A percentile compares a stretch with the other conserved stretches of the same genome.
These are phyloP conservation scores for Drosophila arawakana DNA, from an alignment of 1,140 invertebrate genomes.

Conservation along the genomic window DNA sequence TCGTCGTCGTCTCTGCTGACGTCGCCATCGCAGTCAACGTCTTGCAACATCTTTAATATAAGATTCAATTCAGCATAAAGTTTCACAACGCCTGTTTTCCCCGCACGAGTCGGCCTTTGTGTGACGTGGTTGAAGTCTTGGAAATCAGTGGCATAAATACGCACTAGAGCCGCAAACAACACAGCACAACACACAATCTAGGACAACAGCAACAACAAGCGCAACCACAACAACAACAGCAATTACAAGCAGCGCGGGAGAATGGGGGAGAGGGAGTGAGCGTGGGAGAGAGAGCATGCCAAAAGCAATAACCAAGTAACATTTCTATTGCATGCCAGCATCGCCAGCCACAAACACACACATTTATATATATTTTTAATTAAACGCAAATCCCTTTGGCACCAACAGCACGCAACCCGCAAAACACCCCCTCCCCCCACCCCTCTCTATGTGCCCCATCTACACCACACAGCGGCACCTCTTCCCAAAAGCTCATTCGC, in stretches of 20 bases:
- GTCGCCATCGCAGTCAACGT: constrained; percentile 13
- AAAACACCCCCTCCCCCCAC: constrained; percentile 12
- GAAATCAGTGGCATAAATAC: constrained; percentile 47
- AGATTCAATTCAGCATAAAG: constrained; percentile 76
- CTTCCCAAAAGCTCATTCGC: constrained; percentile 50
- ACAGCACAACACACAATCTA: constrained; percentile 25
- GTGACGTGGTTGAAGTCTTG: constrained; percentile 34
- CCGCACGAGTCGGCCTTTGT: constrained; percentile 47
- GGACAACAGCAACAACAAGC: constrained; percentile 31
- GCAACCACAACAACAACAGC: constrained; percentile 30
- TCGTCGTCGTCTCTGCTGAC: constrained; percentile 2
- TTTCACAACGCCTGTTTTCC: constrained; percentile 20
- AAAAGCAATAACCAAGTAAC: constrained; percentile 77
- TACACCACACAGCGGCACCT: constrained; percentile 29
- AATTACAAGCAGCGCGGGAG: constrained; percentile 22
- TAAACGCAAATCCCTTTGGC: constrained; percentile 76
- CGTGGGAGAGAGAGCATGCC: not conserved
- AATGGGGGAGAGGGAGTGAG: constrained; percentile 10
- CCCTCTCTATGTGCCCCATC: not conserved
- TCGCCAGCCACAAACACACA: constrained; percentile 42
- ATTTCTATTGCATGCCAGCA: constrained; percentile 75
- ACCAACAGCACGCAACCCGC: constrained; percentile 65
- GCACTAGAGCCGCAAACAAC: constrained; percentile 42
- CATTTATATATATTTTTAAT: constrained; percentile 80
- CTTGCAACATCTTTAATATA: constrained; percentile 80